Conservation (phyloP, 1,140 invertebrate species). For the Venustaconcha ellipsiformis region DNA sequence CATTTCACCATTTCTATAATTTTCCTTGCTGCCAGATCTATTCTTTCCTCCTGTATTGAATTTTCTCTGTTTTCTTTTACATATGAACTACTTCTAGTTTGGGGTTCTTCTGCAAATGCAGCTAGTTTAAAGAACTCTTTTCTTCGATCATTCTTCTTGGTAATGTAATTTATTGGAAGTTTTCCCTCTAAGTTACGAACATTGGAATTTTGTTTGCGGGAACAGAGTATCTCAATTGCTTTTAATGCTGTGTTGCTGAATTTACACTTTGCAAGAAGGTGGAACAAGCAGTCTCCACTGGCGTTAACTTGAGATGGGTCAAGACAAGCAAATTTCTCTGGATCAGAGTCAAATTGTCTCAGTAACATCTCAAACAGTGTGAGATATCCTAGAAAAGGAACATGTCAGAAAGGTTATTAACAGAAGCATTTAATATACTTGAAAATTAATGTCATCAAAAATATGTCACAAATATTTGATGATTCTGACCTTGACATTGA, state of each 20-base stretch:
- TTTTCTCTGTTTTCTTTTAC: constrained; percentile 1
- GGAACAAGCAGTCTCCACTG: constrained; percentile 50
- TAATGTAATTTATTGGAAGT: constrained; percentile 46
- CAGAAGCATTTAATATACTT: too few species aligned
- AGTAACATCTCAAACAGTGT: constrained; percentile 47
- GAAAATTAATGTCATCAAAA: too few species aligned
- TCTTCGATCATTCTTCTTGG: constrained; percentile 48
- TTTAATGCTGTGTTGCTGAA: constrained; percentile 45
- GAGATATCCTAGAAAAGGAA: constrained; percentile 13
- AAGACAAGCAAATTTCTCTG: constrained; percentile 35
- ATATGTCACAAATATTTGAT: too few species aligned
- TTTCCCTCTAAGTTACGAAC: constrained; percentile 46
- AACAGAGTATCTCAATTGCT: constrained; percentile 50
- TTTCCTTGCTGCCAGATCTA: neutral
- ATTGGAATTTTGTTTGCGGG: constrained; percentile 36
- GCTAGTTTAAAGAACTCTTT: constrained; percentile 43
- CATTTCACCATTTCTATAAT: constrained; percentile 18
- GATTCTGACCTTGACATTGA: too few species aligned
- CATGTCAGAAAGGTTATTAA: too few species aligned
- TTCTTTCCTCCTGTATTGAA: constrained; percentile 14
- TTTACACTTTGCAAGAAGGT: constrained; percentile 45
- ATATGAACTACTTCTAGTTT: neutral
- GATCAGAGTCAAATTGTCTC: constrained; percentile 36
- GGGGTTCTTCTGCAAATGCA: constrained; percentile 2
- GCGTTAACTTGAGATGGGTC: constrained; percentile 34